phyloP scores from a whole-genome alignment of 2,113 vertebrate species.

The Nettapus auritus region DNA sequence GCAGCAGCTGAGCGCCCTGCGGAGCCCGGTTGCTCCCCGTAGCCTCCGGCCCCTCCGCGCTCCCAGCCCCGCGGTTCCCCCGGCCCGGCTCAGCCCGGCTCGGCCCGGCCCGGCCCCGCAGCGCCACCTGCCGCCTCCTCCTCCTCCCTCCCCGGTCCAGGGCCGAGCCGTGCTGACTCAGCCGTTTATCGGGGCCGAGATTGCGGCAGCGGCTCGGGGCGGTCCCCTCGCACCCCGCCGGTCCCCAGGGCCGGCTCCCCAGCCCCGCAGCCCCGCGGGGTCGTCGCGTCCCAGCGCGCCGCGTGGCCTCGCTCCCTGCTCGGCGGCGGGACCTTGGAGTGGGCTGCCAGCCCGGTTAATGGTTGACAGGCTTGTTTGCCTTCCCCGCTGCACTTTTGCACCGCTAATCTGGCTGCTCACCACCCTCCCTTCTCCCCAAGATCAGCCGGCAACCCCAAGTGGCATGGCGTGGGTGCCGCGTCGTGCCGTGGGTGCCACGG shows the following conservation, averaged over 20 bases:
- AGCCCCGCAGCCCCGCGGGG: background rate
- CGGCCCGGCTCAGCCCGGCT: background rate
- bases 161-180: background rate
- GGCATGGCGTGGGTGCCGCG: background rate
- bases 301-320: background rate
- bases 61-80: background rate
- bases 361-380: conserved; percentile 51
- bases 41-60: background rate
- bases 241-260: rapidly evolving
- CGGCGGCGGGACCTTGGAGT: conserved; percentile 1
- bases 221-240: background rate
- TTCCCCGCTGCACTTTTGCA: background rate
- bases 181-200: background rate
- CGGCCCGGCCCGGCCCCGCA: background rate
- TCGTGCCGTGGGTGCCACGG: rapidly evolving
- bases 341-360: conserved; percentile 8
- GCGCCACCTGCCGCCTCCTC: conserved; percentile 15
- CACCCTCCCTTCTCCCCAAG: background rate
- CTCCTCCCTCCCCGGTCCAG: no score
- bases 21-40: no score
- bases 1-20: no score
- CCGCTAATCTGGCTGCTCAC: background rate
- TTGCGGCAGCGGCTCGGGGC: no score
- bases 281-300: rapidly evolving
- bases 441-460: background rate